Evolutionary conservation across 2,113 vertebrate species (phyloP), one percentile per base, ranked within the genome.

Genomic region (Clupea harengus): DNA sequence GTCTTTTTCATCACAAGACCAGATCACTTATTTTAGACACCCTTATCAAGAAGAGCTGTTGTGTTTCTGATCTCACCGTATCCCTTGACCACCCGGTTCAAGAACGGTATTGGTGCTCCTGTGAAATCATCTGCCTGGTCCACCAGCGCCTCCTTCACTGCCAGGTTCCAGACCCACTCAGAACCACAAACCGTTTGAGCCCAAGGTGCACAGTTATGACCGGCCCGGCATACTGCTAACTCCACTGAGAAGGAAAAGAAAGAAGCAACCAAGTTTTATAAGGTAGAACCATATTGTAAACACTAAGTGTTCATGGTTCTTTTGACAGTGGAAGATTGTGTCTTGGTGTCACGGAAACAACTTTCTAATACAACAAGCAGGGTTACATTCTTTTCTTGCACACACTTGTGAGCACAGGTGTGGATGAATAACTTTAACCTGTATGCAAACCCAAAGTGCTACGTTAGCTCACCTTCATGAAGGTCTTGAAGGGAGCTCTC

Each of bases 121-220:
- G 86, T 75, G 84, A 96, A 95, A 9, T 95, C 93, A 0, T 93
- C 93, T 3, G 90, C 93, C 0, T 91, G 91, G 83, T 95, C 92
- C 89, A 93, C 88, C 85, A 94, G 85, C 2, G 93, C 92, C 64
- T 93, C 93, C 80, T 91, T 92, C 52, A 95, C 92, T 0, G 91
- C 60, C 1, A 95, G 91, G 28, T 93, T n/a, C n/a, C n/a, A n/a
- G n/a, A 94, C 2, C 93, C 94, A 0, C 91, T 86, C 72, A 96
- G 88, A 4, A 92, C 87, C 2, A 96, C 92, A 0, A 83, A 9
- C 0, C 93, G 88, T 83, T 90, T 87, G 20, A 85, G 87, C 4
- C 94, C 95, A 85, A 96, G 83, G 50, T 94, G 86, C 9, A 95
- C 0, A 0, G 64, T 92, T 81, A 91, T 88, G 45, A 92, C 57